Evolutionary conservation across 2,113 vertebrate species (phyloP).

Genomic region (Rhinoptilus africanus): DNA sequence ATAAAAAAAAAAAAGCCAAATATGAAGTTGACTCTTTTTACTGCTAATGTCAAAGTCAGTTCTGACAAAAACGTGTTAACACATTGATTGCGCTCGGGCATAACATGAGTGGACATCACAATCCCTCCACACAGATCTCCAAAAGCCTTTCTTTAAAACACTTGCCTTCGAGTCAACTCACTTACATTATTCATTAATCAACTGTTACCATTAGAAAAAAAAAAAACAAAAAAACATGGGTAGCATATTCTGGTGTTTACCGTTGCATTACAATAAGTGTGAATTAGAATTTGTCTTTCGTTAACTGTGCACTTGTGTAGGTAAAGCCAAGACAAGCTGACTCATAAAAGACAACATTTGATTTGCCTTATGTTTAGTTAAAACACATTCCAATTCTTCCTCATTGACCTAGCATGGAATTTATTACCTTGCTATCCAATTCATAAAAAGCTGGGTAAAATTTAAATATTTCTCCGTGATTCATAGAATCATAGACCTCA

Average conservation of each 20-base stretch:
- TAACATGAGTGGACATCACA: background rate
- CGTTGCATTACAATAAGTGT: background rate
- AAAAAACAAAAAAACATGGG: accelerated
- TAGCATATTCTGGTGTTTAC: background rate
- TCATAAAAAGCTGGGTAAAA: background rate
- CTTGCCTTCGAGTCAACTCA: background rate
- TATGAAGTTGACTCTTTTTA: background rate
- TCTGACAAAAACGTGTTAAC: background rate
- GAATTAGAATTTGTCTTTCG: background rate
- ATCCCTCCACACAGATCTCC: background rate
- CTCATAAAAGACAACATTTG: background rate
- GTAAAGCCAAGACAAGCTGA: background rate
- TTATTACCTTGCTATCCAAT: background rate
- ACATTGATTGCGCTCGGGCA: background rate
- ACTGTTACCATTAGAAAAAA: background rate
- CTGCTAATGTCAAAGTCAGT: background rate
- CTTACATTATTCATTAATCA: background rate
- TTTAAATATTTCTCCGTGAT: background rate
- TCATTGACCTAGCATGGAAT: background rate
- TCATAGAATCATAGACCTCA: background rate
- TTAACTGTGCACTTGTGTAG: background rate
- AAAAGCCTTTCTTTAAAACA: background rate
- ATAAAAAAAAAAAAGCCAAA: background rate
- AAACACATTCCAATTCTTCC: background rate
- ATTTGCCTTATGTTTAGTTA: background rate